Evolutionary conservation across 2,888 invertebrate species (phyloP).

Genomic region (Lithophane leautieri): DNA sequence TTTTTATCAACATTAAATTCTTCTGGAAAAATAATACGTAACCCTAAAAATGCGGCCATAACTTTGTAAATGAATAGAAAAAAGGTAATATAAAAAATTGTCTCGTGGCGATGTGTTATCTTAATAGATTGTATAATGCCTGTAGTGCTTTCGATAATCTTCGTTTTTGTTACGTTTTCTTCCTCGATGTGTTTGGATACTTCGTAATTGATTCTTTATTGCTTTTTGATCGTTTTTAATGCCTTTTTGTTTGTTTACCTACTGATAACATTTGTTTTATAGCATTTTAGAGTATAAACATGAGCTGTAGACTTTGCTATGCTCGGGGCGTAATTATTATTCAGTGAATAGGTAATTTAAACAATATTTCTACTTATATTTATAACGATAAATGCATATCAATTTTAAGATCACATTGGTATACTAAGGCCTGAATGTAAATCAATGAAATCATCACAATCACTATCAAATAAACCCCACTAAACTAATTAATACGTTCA

Average conservation of each 20-base stretch:
- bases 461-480: neutral
- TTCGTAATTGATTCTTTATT: conserved; percentile 65
- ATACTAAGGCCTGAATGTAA: neutral
- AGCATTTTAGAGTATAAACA: neutral
- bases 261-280: conserved; percentile 26
- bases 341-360: neutral
- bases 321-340: neutral
- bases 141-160: conserved; percentile 57
- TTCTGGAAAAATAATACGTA: conserved; percentile 1
- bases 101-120: conserved; percentile 74
- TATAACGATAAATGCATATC: neutral
- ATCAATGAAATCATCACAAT: neutral
- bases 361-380: neutral
- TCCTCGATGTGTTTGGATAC: conserved; percentile 46
- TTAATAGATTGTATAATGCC: conserved; percentile 77
- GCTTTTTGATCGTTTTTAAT: conserved; percentile 56
- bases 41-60: conserved; percentile 53
- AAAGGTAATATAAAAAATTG: conserved; percentile 60
- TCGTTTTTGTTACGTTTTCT: conserved; percentile 64
- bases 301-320: neutral
- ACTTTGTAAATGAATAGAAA: conserved; percentile 47
- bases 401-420: neutral
- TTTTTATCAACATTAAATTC: neutral
- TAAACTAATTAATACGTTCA: conserved; percentile 22
- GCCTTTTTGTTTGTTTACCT: conserved; percentile 38